Base-by-base conservation (phyloP, 2,888 invertebrate genomes). In the Parnassius glacialis region DNA sequence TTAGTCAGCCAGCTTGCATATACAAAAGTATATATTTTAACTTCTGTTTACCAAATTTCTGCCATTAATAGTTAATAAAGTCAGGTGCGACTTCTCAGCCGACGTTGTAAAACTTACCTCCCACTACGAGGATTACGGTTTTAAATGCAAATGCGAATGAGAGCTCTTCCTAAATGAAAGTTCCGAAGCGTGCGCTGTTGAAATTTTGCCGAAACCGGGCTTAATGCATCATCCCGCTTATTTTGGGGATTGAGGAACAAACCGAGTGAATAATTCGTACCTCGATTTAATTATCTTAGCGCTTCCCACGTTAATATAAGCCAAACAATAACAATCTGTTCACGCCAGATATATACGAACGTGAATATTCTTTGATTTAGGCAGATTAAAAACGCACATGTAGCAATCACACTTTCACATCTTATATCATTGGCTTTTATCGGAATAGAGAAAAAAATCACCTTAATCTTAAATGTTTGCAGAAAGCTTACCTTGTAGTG, bases 71-170 rank as follows among this genome's bases (percentile, higher is more conserved):
- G 54, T 62, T 64, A 64, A 63, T 66, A 69, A 67, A 69, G 57
- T 61, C 58, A 65, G 54, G 43, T 50, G 60, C 61, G 52, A 63
- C 59, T 59, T 57, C 52, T 61, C 68, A 64, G 13, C 48, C 48
- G 59, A 65, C 66, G 66, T 65, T 61, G 66, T 68, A 69, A 70
- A 68, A 68, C 69, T 70, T 69, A 68, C 69, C 71, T 34, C 71
- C 64, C 67, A 70, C 68, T 69, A 64, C 66, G 69, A 67, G 79
- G 81, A 80, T 81, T 83, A 83, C 72, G 77, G 80, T 77, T 81
- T 81, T 74, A 78, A 80, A 84, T 82, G 80, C 80, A 85, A 86
- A 85, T 85, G 84, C n/a, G 80, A 83, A 84, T 77, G 77, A 80
- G 78, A 83, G 78, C 81, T 79, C 73, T 68, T 52, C 68, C 67